Evolutionary conservation across 2,797 vertebrate species (phyloP).

Genomic region (Enteromius trimaculatus): DNA sequence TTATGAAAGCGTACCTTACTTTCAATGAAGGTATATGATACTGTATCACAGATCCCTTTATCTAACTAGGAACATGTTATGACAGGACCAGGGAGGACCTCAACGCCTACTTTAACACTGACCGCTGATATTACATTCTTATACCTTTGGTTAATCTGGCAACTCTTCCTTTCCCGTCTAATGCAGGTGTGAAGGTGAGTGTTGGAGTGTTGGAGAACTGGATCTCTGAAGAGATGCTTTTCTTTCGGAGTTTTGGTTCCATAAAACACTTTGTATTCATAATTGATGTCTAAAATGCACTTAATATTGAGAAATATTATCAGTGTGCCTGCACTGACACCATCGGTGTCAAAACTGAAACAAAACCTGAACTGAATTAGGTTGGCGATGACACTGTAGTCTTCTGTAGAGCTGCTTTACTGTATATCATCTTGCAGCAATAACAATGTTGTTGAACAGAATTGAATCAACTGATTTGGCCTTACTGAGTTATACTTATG

Average conservation of each 20-base stretch:
- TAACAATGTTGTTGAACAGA: background rate
- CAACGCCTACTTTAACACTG: background rate
- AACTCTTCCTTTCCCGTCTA: background rate
- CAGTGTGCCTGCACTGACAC: background rate
- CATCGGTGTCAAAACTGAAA: too few species aligned
- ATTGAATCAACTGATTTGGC: background rate
- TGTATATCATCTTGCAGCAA: background rate
- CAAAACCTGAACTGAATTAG: background rate
- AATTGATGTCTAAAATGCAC: background rate
- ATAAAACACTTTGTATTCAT: background rate
- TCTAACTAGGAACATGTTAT: background rate
- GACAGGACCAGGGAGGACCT: background rate
- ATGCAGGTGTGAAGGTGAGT: background rate
- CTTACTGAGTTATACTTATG: background rate
- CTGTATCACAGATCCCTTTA: background rate
- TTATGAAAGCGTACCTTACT: background rate
- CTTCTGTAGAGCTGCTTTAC: background rate
- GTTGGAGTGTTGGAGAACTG: too few species aligned
- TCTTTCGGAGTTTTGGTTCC: background rate
- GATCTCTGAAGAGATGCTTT: background rate
- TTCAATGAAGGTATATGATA: background rate
- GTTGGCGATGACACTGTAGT: background rate
- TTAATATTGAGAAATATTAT: background rate
- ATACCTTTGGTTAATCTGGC: background rate
- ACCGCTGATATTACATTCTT: background rate